Evolutionary conservation across 2,888 invertebrate genomes (phyloP).

Genomic region (Parnassius smintheus): DNA sequence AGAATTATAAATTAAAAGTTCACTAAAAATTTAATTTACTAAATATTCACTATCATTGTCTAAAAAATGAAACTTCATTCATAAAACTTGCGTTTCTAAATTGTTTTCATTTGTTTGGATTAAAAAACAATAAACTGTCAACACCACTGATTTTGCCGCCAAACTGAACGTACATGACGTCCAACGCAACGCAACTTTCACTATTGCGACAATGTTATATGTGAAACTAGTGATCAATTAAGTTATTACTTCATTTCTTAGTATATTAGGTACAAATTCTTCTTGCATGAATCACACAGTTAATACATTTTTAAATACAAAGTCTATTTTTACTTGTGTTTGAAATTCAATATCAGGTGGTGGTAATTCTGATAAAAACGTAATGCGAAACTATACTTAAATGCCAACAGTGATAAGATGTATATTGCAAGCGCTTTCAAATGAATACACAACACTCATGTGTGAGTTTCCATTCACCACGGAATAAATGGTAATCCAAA

Average conservation of each 20-base stretch:
- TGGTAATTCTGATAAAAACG: conserved; percentile 20
- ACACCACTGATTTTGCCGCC: conserved; percentile 57
- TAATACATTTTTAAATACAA: conserved; percentile 23
- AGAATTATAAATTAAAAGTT: conserved; percentile 9
- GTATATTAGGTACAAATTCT: conserved; percentile 29
- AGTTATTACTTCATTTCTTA: conserved; percentile 27
- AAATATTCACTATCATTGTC: conserved; percentile 18
- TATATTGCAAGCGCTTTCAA: conserved; percentile 1
- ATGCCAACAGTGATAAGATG: conserved; percentile 1
- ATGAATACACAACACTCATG: conserved; percentile 16
- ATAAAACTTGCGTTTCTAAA: conserved; percentile 5
- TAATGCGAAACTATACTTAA: conserved; percentile 8
- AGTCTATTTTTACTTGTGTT: conserved; percentile 28
- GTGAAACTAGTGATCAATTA: conserved; percentile 29
- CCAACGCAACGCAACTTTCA: conserved; percentile 45
- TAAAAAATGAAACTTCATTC: not conserved
- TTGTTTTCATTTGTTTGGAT: conserved; percentile 15
- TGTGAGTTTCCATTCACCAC: conserved; percentile 38
- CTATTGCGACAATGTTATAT: conserved; percentile 46
- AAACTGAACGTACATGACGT: conserved; percentile 57
- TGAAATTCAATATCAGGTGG: conserved; percentile 31
- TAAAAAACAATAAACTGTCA: conserved; percentile 44
- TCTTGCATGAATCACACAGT: conserved; percentile 27
- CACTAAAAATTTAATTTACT: conserved; percentile 13
- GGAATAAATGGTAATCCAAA: conserved; percentile 1